Evolutionary conservation across 2,797 vertebrate genomes (phyloP), one percentile per base, ranked within the genome.

Genomic region (Lateolabrax maculatus): DNA sequence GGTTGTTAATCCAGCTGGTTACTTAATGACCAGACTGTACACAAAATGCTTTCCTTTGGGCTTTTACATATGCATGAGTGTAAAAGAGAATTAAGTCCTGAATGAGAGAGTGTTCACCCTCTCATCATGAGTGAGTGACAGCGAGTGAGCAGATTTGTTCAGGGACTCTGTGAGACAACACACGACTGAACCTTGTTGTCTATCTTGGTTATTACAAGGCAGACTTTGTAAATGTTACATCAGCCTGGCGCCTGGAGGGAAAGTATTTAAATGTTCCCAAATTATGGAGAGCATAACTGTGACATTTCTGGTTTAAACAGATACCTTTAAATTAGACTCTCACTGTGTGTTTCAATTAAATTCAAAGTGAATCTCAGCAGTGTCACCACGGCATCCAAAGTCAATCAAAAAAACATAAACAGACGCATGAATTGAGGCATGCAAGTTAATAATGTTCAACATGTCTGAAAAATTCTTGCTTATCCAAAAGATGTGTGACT

Each of bases 11-110:
- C n/a, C 2, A 39, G 39, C 46, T 52, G 18, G 19, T 65, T 51
- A 31, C 37, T 13, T n/a, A 9, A 12, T 46, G 19, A 23, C 25
- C 29, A 37, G 31, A 44, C 13, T 21, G 15, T 12, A 12, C n/a
- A 25, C 6, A 37, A 2, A 25, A 23, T 44, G 23, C 23, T 75
- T 46, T 46, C 27, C 39, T 36, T 18, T 44, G 51, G 39, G 37
- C 65, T 78, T 5, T 48, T 67, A 16, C 9, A 74, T 53, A 69
- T 71, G 57, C 27, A 67, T 65, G 57, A 37, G 51, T 71, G 62
- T 25, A 18, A 31, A 57, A 55, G 31, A 23, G 36, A 39, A 66
- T 53, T 19, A 49, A 64, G 46, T 68, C 25, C 7, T 46, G 34
- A 53, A 29, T 52, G 37, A 27, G 5, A 48, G 3, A 64, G 31